These are phyloP conservation scores for Halcyon smyrnensis DNA, from an alignment of 2,797 vertebrate species.

Conservation along the genomic window DNA sequence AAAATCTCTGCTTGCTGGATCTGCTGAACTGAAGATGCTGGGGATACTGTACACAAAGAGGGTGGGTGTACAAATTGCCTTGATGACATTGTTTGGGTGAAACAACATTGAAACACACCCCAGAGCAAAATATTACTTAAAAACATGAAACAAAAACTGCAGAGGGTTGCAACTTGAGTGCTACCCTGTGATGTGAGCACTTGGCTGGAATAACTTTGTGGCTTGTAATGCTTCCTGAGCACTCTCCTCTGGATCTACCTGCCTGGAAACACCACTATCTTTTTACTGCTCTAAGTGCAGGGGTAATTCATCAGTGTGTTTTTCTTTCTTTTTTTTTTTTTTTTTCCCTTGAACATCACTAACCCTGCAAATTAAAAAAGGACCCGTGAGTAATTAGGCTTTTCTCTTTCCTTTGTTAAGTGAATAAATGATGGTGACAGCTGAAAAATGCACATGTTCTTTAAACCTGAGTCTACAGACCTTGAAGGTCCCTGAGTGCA, in stretches of 20 bases:
- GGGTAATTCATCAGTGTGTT: constrained; percentile 42
- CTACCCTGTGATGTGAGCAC: background rate
- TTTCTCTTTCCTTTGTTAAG: constrained; percentile 57
- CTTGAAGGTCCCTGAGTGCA: constrained; percentile 38
- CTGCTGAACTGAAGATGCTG: background rate
- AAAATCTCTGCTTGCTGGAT: background rate
- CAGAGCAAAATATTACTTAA: background rate
- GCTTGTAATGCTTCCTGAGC: background rate
- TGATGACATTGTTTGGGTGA: background rate
- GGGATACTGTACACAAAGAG: background rate
- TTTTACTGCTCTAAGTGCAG: background rate
- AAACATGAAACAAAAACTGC: background rate
- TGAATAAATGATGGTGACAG: constrained; percentile 27
- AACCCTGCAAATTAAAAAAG: constrained; percentile 50
- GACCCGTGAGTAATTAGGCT: constrained; percentile 50
- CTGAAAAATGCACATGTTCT: constrained; percentile 7
- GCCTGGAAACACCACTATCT: background rate
- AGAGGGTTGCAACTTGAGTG: background rate
- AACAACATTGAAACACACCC: background rate
- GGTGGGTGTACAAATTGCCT: background rate
- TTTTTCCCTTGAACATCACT: background rate
- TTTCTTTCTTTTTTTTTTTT: background rate
- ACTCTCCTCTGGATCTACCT: background rate
- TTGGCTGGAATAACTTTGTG: background rate
- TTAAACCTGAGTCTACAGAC: background rate